Base-by-base conservation (phyloP, 2,888 invertebrate species). In the Platycheirus albimanus region DNA sequence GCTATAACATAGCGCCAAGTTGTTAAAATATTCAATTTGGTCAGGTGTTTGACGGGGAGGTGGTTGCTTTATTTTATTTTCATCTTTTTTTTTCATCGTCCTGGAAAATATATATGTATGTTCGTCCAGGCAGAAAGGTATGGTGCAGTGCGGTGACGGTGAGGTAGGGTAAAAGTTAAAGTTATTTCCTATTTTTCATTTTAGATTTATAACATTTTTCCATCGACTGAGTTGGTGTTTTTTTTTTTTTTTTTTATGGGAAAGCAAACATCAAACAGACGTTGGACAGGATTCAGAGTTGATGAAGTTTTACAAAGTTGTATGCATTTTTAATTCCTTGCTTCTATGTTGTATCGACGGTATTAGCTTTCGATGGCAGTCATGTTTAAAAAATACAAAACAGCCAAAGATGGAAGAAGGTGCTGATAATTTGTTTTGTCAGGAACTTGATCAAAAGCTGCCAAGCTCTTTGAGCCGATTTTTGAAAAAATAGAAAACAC, bases 11-110 rank as follows among this genome's bases (percentile, higher is more conserved):
- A 45, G 61, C 61, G 63, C 63, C 19, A 77, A 67, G 67, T 83
- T 77, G 83, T 72, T 74, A 78, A 83, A 76, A 76, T 81, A 81
- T 81, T 81, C 81, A 76, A 81, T 81, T 81, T 77, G 83, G 83
- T 83, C 83, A 77, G 83, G 83, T 83, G 83, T 69, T 83, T 74
- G 83, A 38, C 30, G 63, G 41, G 2, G 24, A 11, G 49, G 63
- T 30, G 61, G 19, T 41, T 54, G 11, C 43, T 63, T 19, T 24
- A 30, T 36, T 52, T 24, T 36, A 24, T 56, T 63, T 38, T 41
- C 19, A n/a, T n/a, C 15, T 20, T 20, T 2, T 24, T 24, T 49
- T 13, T 30, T 43, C 2, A 0, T n/a, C n/a, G 6, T 24, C 13
- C 13, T 38, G 10, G 38, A 56, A 56, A 52, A 52, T 36, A 36